Evolutionary conservation across 1,140 invertebrate species (phyloP).

Genomic region (Rhizoglyphus robini): DNA sequence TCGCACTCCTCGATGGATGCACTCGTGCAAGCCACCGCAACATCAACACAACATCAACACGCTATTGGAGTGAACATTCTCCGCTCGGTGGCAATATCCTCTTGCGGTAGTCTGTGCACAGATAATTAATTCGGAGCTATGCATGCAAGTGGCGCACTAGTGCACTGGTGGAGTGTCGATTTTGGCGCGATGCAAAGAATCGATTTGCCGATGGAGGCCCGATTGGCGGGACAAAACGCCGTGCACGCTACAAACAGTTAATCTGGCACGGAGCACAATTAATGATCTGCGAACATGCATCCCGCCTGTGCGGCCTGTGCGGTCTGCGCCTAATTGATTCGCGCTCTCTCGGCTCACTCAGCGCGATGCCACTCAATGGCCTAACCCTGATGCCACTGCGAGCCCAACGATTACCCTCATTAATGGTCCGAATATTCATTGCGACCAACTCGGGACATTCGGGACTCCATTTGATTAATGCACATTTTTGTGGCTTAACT

Average conservation of each 20-base stretch:
- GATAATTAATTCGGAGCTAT: slow-evolving; percentile 5
- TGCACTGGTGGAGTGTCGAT: neutral
- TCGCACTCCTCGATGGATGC: too few relatives aligned
- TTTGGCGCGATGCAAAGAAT: neutral
- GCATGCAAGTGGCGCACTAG: neutral
- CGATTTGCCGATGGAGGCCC: neutral
- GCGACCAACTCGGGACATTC: neutral
- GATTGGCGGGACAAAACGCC: too few relatives aligned
- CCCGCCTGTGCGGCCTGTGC: neutral
- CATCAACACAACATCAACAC: too few relatives aligned
- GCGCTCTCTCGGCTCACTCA: neutral
- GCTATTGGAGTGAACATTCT: too few relatives aligned
- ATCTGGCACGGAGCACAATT: neutral
- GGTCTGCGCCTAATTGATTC: slow-evolving; percentile 9
- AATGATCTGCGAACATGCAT: slow-evolving; percentile 11
- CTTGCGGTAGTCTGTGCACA: neutral
- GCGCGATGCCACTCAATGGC: neutral
- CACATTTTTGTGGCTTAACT: slow-evolving; percentile 11
- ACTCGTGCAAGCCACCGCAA: too few relatives aligned
- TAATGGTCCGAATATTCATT: slow-evolving; percentile 13
- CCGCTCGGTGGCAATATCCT: too few relatives aligned
- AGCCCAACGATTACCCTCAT: slow-evolving; percentile 1
- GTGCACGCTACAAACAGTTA: too few relatives aligned
- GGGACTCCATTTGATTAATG: neutral
- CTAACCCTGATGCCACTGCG: neutral